Evolutionary conservation across 1,140 invertebrate species (phyloP), one percentile per base, ranked within the genome.

Genomic region (Trachymyrmex cornetzi): DNA sequence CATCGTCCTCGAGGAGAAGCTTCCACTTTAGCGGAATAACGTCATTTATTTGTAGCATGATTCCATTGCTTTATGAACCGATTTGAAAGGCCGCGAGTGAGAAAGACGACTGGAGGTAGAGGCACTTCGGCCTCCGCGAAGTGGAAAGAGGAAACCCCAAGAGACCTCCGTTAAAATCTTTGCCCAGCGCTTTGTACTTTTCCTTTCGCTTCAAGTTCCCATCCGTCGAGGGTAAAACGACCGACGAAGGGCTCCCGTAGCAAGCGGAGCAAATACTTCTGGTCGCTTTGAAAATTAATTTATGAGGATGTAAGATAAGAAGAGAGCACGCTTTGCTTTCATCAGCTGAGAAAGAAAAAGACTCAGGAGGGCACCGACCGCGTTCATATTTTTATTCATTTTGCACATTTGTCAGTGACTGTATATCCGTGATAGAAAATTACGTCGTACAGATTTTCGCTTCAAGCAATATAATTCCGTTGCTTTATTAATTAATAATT

Each of bases 21-120:
- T 84, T 75, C 80, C 69, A 84, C 80, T 82, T 74, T 82, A 30
- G 55, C 55, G 69, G 80, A 84, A 84, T 84, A 84, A 84, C 80
- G 69, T 84, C 69, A 84, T 84, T 84, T 84, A 84, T 84, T 84
- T 84, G 80, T 84, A 63, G 80, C 80, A 75, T 84, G 69, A 84
- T 74, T 84, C 80, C 69, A 74, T 84, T 57, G 80, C 80, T 75
- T 84, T 63, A 75, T 75, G 80, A 82, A 82, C 67, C 67, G 80
- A 82, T 82, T 82, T 82, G 55, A 84, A 75, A 84, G 57, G 55
- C 55, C n/a, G 55, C 55, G 61, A 80, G 30, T 61, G 19, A 86
- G 75, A 67, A 24, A 77, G 48, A 57, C 22, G 34, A 12, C 3
- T 55, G 16, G 30, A 19, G 12, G 16, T 22, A 11, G 11, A 81